These are phyloP conservation scores for Caenorhabditis sp. DNA, from an alignment of 2,888 invertebrate genomes.

Conservation along the genomic window DNA sequence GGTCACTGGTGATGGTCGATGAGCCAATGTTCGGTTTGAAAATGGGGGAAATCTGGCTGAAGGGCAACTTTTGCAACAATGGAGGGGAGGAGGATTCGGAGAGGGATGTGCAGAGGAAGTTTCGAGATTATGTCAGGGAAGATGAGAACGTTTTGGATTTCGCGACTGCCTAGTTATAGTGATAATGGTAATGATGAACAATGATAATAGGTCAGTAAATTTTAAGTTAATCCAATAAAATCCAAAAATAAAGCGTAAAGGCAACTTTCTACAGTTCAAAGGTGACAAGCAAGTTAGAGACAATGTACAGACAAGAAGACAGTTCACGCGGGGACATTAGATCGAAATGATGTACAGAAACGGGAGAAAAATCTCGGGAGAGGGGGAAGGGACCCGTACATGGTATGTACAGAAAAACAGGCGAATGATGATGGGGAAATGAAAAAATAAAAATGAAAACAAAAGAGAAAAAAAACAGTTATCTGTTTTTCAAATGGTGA, in stretches of 20 bases:
- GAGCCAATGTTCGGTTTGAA: background rate
- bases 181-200: no score
- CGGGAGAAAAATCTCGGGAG: background rate
- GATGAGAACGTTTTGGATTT: background rate
- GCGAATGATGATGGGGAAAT: background rate
- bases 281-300: background rate
- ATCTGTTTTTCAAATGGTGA: background rate
- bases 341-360: background rate
- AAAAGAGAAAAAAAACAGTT: background rate
- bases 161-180: background rate
- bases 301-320: constrained; percentile 38
- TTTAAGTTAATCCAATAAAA: no score
- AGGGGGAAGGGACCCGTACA: constrained; percentile 13
- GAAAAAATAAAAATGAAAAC: background rate
- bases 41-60: background rate
- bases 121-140: no score
- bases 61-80: no score
- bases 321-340: constrained; percentile 5
- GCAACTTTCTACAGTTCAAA: background rate
- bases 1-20: background rate
- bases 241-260: no score
- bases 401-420: background rate
- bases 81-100: background rate
- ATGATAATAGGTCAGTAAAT: no score
- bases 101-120: background rate